These are phyloP conservation scores for Eleutherodactylus coqui DNA, from an alignment of 2,797 vertebrate species.

Conservation along the genomic window DNA sequence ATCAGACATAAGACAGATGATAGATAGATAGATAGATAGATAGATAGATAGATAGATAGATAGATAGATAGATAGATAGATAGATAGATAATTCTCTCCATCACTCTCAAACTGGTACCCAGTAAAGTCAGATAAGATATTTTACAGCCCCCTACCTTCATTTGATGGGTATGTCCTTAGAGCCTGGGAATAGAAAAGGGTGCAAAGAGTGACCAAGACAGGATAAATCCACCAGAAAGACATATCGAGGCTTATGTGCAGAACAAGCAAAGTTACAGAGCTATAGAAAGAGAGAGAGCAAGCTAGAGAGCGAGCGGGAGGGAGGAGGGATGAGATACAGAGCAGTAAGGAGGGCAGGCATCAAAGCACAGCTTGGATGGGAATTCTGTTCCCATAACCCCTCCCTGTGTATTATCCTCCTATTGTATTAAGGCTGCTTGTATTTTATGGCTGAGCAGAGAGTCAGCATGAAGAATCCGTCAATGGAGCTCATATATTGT, in stretches of 20 bases:
- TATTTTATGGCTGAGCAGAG: constrained; percentile 54
- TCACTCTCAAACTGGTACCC: constrained; percentile 43
- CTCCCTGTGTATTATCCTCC: constrained; percentile 62
- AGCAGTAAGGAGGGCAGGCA: constrained; percentile 59
- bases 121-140: constrained; percentile 2
- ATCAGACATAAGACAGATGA: neutral
- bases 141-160: constrained; percentile 58
- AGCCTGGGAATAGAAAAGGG: constrained; percentile 47
- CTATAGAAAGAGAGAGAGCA: constrained; percentile 46
- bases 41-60: constrained; percentile 1
- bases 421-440: constrained; percentile 59
- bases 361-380: constrained; percentile 61
- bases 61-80: constrained; percentile 15
- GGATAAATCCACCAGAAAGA: constrained; percentile 63
- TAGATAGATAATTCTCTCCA: constrained; percentile 34
- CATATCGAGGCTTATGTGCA: constrained; percentile 61
- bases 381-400: constrained; percentile 63
- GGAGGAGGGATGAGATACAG: constrained; percentile 47
- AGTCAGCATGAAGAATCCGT: constrained; percentile 48
- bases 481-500: constrained; percentile 45
- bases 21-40: neutral
- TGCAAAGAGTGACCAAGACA: constrained; percentile 50
- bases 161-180: constrained; percentile 59
- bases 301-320: constrained; percentile 30
- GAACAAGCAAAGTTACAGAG: constrained; percentile 60